Evolutionary conservation across 2,113 vertebrate species (phyloP).

Genomic region (Xiphias gladius): DNA sequence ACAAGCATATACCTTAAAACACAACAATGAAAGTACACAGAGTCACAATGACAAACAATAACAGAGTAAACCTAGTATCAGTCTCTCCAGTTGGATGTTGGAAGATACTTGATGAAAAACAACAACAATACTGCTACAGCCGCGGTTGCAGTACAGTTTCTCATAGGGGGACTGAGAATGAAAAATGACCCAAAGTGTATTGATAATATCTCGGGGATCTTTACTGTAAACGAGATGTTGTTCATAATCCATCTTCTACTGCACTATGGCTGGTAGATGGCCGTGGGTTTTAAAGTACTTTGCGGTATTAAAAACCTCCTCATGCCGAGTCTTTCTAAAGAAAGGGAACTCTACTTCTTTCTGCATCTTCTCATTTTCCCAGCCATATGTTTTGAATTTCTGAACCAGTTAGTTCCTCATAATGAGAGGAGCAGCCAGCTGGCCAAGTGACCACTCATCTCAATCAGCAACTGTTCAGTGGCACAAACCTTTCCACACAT

Average conservation of each 20-base stretch:
- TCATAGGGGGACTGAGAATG: not conserved
- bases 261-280: not conserved
- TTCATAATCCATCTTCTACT: constrained; percentile 19
- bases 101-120: constrained; percentile 19
- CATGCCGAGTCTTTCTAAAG: not conserved
- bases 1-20: not conserved
- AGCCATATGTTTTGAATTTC: constrained; percentile 2
- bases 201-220: constrained; percentile 35
- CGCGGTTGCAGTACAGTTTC: constrained; percentile 8
- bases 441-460: not conserved
- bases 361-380: constrained; percentile 1
- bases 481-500: constrained; percentile 10
- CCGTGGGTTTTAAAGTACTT: constrained; percentile 6
- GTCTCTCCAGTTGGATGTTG: not conserved
- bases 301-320: not conserved
- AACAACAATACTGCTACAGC: constrained; percentile 9
- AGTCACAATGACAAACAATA: not conserved
- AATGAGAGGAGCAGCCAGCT: not conserved
- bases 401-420: constrained; percentile 15
- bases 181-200: constrained; percentile 28
- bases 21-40: not conserved
- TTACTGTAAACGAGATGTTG: constrained; percentile 4
- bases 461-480: not conserved
- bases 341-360: not conserved
- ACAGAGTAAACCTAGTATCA: not conserved